phyloP scores from a whole-genome alignment of 2,888 invertebrate species.

The Meganola albula region DNA sequence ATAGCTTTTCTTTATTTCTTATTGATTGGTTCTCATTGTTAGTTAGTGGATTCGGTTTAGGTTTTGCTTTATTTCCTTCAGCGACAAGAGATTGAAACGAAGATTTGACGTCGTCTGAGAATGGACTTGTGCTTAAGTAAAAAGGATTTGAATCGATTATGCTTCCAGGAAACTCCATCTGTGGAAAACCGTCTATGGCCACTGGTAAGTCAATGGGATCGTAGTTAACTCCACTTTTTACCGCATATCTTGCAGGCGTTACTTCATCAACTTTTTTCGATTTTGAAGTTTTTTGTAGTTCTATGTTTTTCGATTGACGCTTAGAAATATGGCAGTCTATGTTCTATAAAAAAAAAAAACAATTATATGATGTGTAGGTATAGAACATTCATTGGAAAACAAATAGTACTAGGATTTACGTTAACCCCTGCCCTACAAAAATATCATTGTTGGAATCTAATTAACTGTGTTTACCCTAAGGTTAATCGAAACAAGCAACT shows the following conservation, averaged over 20 bases:
- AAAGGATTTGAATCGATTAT: conserved; percentile 47
- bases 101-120: conserved; percentile 43
- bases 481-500: no score
- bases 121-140: conserved; percentile 41
- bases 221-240: conserved; percentile 19
- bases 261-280: conserved; percentile 16
- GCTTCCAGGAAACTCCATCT: conserved; percentile 39
- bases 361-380: no score
- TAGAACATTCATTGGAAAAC: no score
- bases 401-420: no score
- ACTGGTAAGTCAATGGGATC: conserved; percentile 16
- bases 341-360: conserved; percentile 26
- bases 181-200: conserved; percentile 39
- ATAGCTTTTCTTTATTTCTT: conserved; percentile 7
- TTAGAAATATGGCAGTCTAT: conserved; percentile 21
- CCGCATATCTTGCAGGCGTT: conserved; percentile 29
- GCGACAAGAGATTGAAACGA: conserved; percentile 28
- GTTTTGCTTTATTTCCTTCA: conserved; percentile 12
- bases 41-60: conserved; percentile 7
- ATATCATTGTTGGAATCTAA: no score
- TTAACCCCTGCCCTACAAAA: no score
- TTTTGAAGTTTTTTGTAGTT: conserved; percentile 16
- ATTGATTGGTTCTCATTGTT: conserved; percentile 1
- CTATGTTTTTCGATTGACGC: conserved; percentile 19
- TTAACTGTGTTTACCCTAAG: no score